Base-by-base conservation (phyloP, 2,888 invertebrate genomes). In the Rhyacophila evoluta region DNA sequence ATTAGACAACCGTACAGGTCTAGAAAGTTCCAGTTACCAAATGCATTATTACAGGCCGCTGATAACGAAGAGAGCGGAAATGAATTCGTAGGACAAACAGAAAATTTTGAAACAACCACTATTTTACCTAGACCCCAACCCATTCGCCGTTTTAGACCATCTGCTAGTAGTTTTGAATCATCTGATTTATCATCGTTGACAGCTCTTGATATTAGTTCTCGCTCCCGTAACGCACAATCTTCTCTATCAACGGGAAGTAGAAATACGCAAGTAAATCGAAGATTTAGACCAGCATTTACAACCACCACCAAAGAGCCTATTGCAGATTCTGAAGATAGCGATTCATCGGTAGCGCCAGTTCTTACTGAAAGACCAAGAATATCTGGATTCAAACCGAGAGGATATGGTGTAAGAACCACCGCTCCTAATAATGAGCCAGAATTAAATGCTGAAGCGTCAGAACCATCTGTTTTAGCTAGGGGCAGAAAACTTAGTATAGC, bases 151-250 rank as follows among this genome's bases (percentile, higher is more conserved):
- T 86, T 86, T 70, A 86, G 86, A 81, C 86, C 88, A 12, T 85
- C 84, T 12, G 15, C 72, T 1, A 75, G 27, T 11, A 75, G 69
- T 71, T 81, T 75, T 87, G n/a, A 86, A n/a, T 89, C 90, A n/a
- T 89, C 90, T 79, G 92, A 92, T 84, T 83, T 91, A 12, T 86
- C 91, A 69, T 91, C 91, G 1, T 84, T 92, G 69, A 91, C 91
- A 1, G 89, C 91, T 0, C 85, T 89, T 25, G 92, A 92, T 83
- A 84, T 25, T 33, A 33, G 86, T 78, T 80, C 83, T 4, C 75
- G 76, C 12, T 70, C 28, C 19, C 67, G 70, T 12, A 36, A 67
- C 19, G 74, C 75, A 0, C 81, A 85, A 10, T 86, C 86, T 76
- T 82, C 83, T 8, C 85, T 86, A 19, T 85, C 85, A n/a, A 72